Evolutionary conservation across 1,140 invertebrate genomes (phyloP).

Genomic region (Holcopasites calliopsidis): DNA sequence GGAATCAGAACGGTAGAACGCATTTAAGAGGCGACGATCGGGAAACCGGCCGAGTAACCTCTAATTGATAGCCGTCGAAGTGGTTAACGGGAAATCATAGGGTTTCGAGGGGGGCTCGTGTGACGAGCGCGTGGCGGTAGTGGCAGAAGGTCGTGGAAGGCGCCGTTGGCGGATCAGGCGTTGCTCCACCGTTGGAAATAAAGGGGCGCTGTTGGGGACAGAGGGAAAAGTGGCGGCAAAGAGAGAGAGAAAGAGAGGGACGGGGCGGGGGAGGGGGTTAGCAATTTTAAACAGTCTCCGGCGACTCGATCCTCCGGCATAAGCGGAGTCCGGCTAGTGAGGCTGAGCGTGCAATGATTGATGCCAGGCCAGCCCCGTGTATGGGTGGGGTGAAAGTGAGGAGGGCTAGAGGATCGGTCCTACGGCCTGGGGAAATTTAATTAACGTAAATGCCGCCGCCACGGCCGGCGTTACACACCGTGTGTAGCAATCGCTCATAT

Average conservation of each 20-base stretch:
- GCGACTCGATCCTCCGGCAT: conserved; percentile 61
- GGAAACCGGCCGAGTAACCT: conserved; percentile 40
- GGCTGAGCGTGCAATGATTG: conserved; percentile 74
- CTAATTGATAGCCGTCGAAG: conserved; percentile 52
- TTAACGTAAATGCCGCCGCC: conserved; percentile 79
- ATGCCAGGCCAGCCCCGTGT: conserved; percentile 68
- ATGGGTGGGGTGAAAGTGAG: conserved; percentile 57
- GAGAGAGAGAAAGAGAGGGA: not conserved
- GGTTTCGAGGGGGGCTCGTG: conserved; percentile 48
- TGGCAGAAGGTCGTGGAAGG: conserved; percentile 39
- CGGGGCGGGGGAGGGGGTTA: conserved; percentile 24
- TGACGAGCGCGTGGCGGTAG: conserved; percentile 28
- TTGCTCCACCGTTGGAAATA: conserved; percentile 14
- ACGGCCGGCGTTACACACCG: conserved; percentile 73
- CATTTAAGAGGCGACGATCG: conserved; percentile 46
- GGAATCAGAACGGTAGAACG: conserved; percentile 44
- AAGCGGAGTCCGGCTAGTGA: conserved; percentile 68
- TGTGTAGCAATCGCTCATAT: conserved; percentile 79
- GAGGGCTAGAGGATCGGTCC: conserved; percentile 53
- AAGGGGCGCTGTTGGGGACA: not conserved
- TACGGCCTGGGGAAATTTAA: conserved; percentile 77
- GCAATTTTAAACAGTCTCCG: conserved; percentile 67
- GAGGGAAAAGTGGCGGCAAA: not conserved
- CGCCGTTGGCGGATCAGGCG: conserved; percentile 33
- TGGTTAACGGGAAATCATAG: conserved; percentile 61